phyloP scores from a whole-genome alignment of 92 coral and sea anemone genomes.

The Blastomussa wellsi region DNA sequence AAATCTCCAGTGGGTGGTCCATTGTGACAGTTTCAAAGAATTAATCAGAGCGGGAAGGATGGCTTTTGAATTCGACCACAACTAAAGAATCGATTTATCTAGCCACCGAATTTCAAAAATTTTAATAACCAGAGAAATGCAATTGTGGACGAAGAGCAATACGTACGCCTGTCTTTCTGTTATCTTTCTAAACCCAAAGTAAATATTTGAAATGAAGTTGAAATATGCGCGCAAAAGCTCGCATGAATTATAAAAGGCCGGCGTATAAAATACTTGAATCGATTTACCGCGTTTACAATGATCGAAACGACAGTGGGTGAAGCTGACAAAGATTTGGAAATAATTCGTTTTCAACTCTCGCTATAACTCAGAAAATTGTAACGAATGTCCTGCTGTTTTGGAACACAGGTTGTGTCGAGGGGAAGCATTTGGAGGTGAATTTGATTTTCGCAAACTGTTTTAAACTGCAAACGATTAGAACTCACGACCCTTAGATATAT shows the following conservation, averaged over 20 bases:
- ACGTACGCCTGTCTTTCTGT: not conserved
- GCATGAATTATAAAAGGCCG: constrained; percentile 13
- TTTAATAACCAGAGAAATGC: not conserved
- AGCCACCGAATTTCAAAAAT: constrained; percentile 4
- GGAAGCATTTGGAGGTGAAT: not conserved
- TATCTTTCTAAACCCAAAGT: not conserved
- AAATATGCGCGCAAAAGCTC: not conserved
- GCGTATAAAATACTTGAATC: constrained; percentile 4
- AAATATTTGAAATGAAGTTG: not conserved
- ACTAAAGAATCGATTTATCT: constrained; percentile 1
- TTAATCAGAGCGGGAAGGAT: not conserved
- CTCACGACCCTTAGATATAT: not conserved
- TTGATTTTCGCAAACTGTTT: not conserved
- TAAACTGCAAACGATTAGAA: not conserved
- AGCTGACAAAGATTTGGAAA: not conserved
- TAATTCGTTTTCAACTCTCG: constrained; percentile 6
- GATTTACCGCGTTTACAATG: not conserved
- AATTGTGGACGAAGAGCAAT: no score
- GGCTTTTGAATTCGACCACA: constrained; percentile 39
- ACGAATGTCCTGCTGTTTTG: not conserved
- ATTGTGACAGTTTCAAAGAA: constrained; percentile 29
- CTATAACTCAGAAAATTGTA: not conserved
- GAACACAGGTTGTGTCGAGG: not conserved
- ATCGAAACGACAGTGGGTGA: not conserved
- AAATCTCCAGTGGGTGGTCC: not conserved